phyloP scores from a whole-genome alignment of 1,140 invertebrate species.

The Apis dorsata region DNA sequence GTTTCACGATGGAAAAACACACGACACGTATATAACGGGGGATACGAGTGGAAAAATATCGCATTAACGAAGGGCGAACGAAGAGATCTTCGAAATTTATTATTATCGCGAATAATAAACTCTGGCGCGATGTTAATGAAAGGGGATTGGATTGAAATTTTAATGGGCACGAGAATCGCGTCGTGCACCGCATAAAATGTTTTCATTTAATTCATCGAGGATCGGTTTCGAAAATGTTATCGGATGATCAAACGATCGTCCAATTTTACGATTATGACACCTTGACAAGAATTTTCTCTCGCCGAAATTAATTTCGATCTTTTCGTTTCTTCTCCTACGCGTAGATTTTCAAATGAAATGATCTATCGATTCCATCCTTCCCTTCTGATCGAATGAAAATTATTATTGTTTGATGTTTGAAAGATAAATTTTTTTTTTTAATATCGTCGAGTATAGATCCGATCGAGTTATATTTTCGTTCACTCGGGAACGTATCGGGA shows the following conservation, averaged over 20 bases:
- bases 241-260: background rate
- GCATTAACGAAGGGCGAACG: background rate
- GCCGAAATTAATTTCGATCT: no score
- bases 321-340: no score
- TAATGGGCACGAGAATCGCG: background rate
- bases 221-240: background rate
- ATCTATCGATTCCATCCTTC: no score
- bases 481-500: no score
- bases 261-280: background rate
- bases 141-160: background rate
- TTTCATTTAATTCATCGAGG: conserved; percentile 1
- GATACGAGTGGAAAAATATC: background rate
- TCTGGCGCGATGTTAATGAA: background rate
- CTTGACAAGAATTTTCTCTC: no score
- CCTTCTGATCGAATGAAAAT: no score
- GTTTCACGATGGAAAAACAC: background rate
- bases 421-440: no score
- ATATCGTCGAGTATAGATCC: no score
- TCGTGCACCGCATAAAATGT: background rate
- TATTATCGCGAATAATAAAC: background rate
- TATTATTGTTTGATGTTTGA: no score
- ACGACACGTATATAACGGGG: background rate
- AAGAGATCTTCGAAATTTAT: background rate
- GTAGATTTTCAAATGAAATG: no score
- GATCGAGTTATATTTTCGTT: no score